Conservation (phyloP, 2,888 invertebrate species). For the Oscheius sp. region DNA sequence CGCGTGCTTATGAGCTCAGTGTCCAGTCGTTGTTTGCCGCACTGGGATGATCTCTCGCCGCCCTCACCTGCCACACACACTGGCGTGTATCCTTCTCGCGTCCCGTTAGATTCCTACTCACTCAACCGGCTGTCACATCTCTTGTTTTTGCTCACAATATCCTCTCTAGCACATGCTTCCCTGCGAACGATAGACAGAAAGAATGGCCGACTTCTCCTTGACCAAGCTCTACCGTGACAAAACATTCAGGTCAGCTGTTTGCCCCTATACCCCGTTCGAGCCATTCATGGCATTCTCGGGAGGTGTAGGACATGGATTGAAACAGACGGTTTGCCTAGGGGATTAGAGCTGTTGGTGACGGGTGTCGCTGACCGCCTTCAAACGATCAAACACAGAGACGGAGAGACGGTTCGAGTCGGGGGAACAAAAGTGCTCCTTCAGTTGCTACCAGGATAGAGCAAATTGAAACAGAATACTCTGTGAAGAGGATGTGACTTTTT, state of each 20-base stretch:
- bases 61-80: conserved; percentile 3
- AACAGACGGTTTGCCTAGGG: conserved; percentile 29
- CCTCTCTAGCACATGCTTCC: conserved; percentile 23
- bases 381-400: conserved; percentile 17
- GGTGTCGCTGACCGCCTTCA: conserved; percentile 31
- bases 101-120: background rate
- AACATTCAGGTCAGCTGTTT: conserved; percentile 18
- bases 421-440: conserved; percentile 28
- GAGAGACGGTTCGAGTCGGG: background rate
- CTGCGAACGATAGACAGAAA: background rate
- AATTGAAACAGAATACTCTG: background rate
- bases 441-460: conserved; percentile 2
- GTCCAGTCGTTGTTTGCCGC: conserved; percentile 28
- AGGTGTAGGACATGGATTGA: conserved; percentile 4
- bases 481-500: background rate
- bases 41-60: conserved; percentile 3
- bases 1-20: conserved; percentile 23
- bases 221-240: conserved; percentile 22
- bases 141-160: conserved; percentile 8
- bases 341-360: conserved; percentile 31
- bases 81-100: background rate
- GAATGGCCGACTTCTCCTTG: conserved; percentile 32
- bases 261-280: background rate
- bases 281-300: background rate
- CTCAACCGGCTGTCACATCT: conserved; percentile 1